Base-by-base conservation (phyloP, 2,888 invertebrate species). In the Tenthredo notha region DNA sequence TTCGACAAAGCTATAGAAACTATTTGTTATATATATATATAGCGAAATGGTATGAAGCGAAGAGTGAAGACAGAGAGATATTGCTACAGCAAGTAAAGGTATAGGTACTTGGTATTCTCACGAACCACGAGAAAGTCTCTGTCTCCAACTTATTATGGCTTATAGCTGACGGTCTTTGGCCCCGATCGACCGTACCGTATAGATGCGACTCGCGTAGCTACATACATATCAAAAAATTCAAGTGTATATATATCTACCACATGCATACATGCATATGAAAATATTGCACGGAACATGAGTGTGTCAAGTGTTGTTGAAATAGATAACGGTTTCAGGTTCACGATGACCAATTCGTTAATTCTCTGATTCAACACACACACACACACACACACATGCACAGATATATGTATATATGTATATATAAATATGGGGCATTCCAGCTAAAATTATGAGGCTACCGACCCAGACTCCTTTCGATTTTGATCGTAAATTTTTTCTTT, bases 91-190 rank as follows among this genome's bases (percentile, higher is more conserved):
- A 43, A 47, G 37, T n/a, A 40, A 18, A 33, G n/a, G n/a, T n/a
- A 21, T 7, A 65, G 65, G 67, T 40, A 80, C 80, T 80, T 80
- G 80, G 61, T 80, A 80, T 80, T 80, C 80, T 61, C 80, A 80
- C 80, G 61, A 80, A 80, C 80, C 58, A 61, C 80, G 80, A 80
- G 80, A 80, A 80, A 80, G 80, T 80, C 80, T 78, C 78, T 58
- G 78, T 78, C 78, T 61, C 61, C 80, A 15, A 58, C 80, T 80
- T 33, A 50, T 80, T 33, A 50, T 40, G 80, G 37, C 80, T 80
- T 61, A 80, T 80, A 12, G 50, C 78, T 54, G 29, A 54, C 78
- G 78, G 78, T 78, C 78, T 78, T 78, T 78, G 80, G 80, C 80
- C 80, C 80, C 80, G 50, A 50, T 80, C 58, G 61, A 80, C 80